Conservation (phyloP, 2,888 invertebrate genomes). For the Teinopalpus imperialis region DNA sequence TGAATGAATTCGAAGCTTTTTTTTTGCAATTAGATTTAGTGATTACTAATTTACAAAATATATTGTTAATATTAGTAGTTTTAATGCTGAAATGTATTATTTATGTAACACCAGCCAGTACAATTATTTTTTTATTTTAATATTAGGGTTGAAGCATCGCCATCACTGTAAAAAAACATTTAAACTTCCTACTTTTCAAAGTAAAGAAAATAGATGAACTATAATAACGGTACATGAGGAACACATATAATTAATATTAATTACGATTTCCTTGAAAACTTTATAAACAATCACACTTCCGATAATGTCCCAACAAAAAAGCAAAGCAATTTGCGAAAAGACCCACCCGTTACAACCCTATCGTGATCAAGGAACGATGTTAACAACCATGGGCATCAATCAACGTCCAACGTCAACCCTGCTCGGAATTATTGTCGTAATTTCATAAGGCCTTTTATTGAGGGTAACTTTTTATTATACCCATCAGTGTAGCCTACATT, state of each 20-base stretch:
- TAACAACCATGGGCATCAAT: slow-evolving; percentile 42
- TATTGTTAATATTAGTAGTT: too few species aligned
- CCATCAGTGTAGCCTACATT: slow-evolving; percentile 25
- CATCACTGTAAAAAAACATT: too few species aligned
- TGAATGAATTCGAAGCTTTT: too few species aligned
- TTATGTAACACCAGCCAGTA: too few species aligned
- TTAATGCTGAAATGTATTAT: too few species aligned
- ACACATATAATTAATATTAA: background rate
- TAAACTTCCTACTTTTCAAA: too few species aligned
- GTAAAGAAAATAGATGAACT: too few species aligned
- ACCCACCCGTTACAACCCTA: slow-evolving; percentile 34
- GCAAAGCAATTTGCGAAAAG: slow-evolving; percentile 24
- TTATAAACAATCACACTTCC: background rate
- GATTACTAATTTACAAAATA: too few species aligned
- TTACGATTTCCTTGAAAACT: background rate
- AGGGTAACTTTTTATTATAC: slow-evolving; percentile 32
- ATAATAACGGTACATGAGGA: too few species aligned
- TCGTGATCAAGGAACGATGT: slow-evolving; percentile 40
- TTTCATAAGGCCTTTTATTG: slow-evolving; percentile 35
- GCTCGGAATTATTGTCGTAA: slow-evolving; percentile 35
- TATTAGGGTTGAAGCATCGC: too few species aligned
- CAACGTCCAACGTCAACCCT: slow-evolving; percentile 36
- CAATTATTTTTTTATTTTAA: too few species aligned
- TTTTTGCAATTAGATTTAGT: too few species aligned
- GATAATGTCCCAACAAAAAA: slow-evolving; percentile 9